phyloP scores from a whole-genome alignment of 2,797 vertebrate species.

The Gymnoscopelus braueri region DNA sequence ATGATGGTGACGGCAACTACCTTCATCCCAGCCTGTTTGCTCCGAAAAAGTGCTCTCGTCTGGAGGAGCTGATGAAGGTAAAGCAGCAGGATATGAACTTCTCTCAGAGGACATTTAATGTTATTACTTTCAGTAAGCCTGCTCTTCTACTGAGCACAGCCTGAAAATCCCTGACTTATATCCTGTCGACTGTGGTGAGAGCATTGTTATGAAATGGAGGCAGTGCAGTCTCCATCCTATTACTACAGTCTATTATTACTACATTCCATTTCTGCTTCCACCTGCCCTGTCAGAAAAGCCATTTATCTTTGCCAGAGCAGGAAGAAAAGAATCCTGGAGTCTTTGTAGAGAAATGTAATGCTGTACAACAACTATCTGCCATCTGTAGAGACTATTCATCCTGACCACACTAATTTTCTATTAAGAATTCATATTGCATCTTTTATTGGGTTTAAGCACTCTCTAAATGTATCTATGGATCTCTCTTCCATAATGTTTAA shows the following conservation, averaged over 20 bases:
- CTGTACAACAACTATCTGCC: conserved; percentile 27
- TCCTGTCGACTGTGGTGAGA: conserved; percentile 38
- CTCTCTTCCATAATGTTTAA: conserved; percentile 17
- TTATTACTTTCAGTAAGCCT: conserved; percentile 56
- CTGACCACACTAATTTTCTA: conserved; percentile 2
- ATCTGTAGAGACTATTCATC: conserved; percentile 32
- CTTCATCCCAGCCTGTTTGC: conserved; percentile 97
- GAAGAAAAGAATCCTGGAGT: conserved; percentile 15
- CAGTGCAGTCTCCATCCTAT: conserved; percentile 28
- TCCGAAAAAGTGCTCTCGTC: conserved; percentile 88
- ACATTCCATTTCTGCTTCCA: conserved; percentile 39
- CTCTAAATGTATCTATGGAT: conserved; percentile 25
- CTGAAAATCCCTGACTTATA: conserved; percentile 36
- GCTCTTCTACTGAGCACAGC: conserved; percentile 43
- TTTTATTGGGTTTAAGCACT: background rate
- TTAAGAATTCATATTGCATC: conserved; percentile 8
- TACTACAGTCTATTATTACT: background rate
- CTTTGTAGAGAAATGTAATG: conserved; percentile 44
- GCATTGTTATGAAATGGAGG: conserved; percentile 44
- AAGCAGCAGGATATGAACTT: conserved; percentile 14
- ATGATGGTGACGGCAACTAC: conserved; percentile 89
- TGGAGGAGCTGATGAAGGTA: conserved; percentile 96
- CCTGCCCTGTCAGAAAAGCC: conserved; percentile 22
- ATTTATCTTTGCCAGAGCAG: conserved; percentile 40
- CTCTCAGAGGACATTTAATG: conserved; percentile 49